Evolutionary conservation across 2,113 vertebrate genomes (phyloP), one percentile per base, ranked within the genome.

Genomic region (Mugil cephalus): DNA sequence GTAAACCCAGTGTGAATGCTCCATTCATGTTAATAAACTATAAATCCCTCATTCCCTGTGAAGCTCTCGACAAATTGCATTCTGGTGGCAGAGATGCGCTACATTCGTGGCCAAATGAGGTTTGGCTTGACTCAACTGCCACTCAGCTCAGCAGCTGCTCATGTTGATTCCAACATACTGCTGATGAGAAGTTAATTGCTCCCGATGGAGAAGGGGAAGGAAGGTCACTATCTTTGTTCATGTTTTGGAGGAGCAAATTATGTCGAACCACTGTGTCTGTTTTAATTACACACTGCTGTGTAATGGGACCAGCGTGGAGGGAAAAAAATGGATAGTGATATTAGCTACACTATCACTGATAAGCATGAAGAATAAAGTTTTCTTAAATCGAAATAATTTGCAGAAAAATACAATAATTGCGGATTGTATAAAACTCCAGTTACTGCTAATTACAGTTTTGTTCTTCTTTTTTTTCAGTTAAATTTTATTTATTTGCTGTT

Each of bases 161-260:
- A 69, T 36, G 40, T 36, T 58, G 15, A 55, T 79, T 71, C 58
- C 39, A 74, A 52, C 61, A 66, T 59, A 43, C 52, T 69, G 54
- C 45, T 69, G 70, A 77, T 67, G 71, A 74, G 52, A 78, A 67
- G 59, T 54, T 74, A 67, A 83, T 65, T 74, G 36, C 10, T 79
- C 73, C 45, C 64, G 34, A 10, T 6, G 12, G 56, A 78, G 42
- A 35, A 2, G 19, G 38, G 10, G 19, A n/a, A 21, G 51, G n/a
- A 51, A 43, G 52, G 64, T 78, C 63, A 77, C 34, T 35, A 19
- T 48, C 54, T 84, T 45, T 75, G 59, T 61, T 79, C 8, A 51
- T 74, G 54, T 69, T 77, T 84, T 75, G 50, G 35, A 78, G 38
- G 69, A 80, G 66, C 70, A 75, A 67, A 63, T 74, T 50, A 62